Evolutionary conservation across 1,140 invertebrate genomes (phyloP).

Genomic region (Atta colombica): DNA sequence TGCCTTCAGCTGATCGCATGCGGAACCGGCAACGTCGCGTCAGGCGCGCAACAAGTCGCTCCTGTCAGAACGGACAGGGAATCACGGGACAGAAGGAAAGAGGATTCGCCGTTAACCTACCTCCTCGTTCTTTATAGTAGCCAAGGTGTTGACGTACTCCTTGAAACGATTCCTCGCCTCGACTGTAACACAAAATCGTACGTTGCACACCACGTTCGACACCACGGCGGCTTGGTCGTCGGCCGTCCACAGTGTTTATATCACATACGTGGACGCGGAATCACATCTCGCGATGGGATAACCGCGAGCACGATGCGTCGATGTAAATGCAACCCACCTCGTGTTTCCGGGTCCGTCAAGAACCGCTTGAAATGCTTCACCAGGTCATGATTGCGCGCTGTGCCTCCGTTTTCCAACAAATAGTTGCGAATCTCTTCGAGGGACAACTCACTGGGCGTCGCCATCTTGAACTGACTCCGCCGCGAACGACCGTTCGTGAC

Average conservation of each 20-base stretch:
- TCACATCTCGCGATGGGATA: constrained; percentile 55
- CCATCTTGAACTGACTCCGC: constrained; percentile 87
- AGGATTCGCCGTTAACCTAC: constrained; percentile 74
- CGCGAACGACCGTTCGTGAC: constrained; percentile 62
- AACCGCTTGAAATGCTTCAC: constrained; percentile 96
- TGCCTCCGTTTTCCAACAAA: constrained; percentile 93
- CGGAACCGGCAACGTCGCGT: constrained; percentile 77
- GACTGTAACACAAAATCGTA: constrained; percentile 87
- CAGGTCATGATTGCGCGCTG: constrained; percentile 94
- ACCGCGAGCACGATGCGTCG: constrained; percentile 53
- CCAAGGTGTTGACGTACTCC: constrained; percentile 95
- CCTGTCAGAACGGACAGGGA: constrained; percentile 72
- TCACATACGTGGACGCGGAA: constrained; percentile 13
- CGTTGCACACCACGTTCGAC: constrained; percentile 23
- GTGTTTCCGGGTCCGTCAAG: constrained; percentile 92
- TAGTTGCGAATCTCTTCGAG: constrained; percentile 94
- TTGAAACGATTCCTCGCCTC: constrained; percentile 95
- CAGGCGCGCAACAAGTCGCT: constrained; percentile 84
- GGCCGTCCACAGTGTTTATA: constrained; percentile 27
- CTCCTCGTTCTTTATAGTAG: constrained; percentile 93
- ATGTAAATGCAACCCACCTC: constrained; percentile 88
- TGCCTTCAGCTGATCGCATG: constrained; percentile 37
- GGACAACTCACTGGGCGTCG: constrained; percentile 91
- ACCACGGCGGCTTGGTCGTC: background rate
- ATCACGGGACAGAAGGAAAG: background rate